Base-by-base conservation (phyloP, 1,140 invertebrate genomes). In the Drosophila rhopaloa region DNA sequence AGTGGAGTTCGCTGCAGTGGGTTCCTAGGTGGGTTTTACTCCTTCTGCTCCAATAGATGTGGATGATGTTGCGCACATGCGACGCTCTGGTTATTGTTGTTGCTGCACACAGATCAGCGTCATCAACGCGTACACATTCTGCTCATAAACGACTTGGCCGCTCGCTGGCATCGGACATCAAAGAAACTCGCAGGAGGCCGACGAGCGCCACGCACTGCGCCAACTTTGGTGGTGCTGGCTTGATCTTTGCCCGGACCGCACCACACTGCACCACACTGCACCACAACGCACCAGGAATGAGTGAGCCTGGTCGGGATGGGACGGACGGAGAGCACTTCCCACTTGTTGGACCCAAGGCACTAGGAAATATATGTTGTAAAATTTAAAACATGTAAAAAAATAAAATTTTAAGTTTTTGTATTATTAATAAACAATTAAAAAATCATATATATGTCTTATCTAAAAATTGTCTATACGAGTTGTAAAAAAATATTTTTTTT, bases 41-140 rank as follows among this genome's bases (percentile, higher is more conserved):
- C 77, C 79, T 88, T 88, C 84, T 89, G 84, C 84, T 88, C 83
- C 76, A 88, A 88, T 89, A 88, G 84, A 73, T 83, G 46, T 53
- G 51, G 54, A 66, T 80, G 79, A 80, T 85, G 73, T 72, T 74
- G 66, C 66, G 77, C 77, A 63, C 79, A 81, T 81, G 72, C 67
- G 68, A 82, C 65, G 77, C 68, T 72, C 68, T 72, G 27, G 65
- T 71, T 72, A 58, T 71, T 71, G 67, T 48, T 79, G 59, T 53
- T 77, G 51, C 53, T 61, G 57, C 80, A 82, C 79, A 66, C 70
- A 71, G 65, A 82, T 72, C 55, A 76, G 81, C 81, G 81, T 85
- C 81, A 85, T 85, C 81, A 85, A 85, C 81, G 81, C 81, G 77
- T 75, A 84, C 66, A 76, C 65, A 79, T 80, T 83, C 71, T 70